Conservation (phyloP, 2,113 vertebrate species). For the Tamias sibiricus region DNA sequence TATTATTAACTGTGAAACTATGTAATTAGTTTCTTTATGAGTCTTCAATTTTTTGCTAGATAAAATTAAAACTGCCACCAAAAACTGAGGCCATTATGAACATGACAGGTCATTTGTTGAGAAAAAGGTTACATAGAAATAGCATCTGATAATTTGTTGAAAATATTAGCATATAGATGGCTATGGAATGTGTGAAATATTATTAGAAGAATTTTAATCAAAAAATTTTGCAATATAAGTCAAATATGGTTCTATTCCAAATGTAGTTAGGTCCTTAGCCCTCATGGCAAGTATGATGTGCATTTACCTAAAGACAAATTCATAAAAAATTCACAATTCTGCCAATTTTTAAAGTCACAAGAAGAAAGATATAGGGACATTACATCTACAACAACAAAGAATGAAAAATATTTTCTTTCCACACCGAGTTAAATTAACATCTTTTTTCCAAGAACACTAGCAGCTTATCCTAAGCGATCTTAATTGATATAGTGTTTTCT, state of each 20-base stretch:
- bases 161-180: slow-evolving; percentile 89
- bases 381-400: neutral
- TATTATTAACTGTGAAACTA: slow-evolving; percentile 86
- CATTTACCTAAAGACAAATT: neutral
- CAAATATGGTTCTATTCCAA: slow-evolving; percentile 48
- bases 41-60: slow-evolving; percentile 82
- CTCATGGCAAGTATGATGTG: neutral
- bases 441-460: neutral
- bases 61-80: slow-evolving; percentile 85
- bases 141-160: slow-evolving; percentile 87
- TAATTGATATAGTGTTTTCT: neutral
- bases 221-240: slow-evolving; percentile 63
- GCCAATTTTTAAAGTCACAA: neutral
- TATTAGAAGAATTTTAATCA: slow-evolving; percentile 84
- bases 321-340: slow-evolving; percentile 17
- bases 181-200: slow-evolving; percentile 83
- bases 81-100: slow-evolving; percentile 83
- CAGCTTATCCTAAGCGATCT: neutral
- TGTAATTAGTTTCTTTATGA: slow-evolving; percentile 87
- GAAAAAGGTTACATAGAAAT: slow-evolving; percentile 82
- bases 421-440: neutral
- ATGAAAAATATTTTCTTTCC: neutral
- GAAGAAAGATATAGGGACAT: neutral
- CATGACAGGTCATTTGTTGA: slow-evolving; percentile 86
- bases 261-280: neutral